Base-by-base conservation (phyloP, 2,113 vertebrate genomes). In the Ancistrus triradiatus region DNA sequence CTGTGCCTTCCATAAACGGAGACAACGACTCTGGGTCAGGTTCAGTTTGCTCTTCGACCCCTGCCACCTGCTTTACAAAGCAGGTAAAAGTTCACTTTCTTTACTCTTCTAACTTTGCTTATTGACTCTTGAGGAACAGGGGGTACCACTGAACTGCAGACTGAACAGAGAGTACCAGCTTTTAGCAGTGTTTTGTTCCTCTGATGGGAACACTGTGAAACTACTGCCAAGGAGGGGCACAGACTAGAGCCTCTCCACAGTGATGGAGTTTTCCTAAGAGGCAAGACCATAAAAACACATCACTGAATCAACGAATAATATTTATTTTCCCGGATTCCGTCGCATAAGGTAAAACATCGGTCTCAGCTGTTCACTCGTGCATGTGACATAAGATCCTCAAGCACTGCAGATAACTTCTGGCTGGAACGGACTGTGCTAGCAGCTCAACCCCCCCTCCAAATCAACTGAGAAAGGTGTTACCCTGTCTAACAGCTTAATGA, bases 211-310 rank as follows among this genome's bases (percentile, higher is more conserved):
- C 59, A 56, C 37, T 21, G 49, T 18, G 48, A 57, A 69, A 49
- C 42, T 22, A 14, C 52, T 68, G 66, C 58, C 57, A 68, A 48
- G 18, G 44, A 25, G 31, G 44, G 66, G 66, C 49, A 62, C 57
- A 55, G 42, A 4, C 15, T 53, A 15, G 2, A 51, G 7, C 17
- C 25, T 35, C 35, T 24, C 10, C 19, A 18, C 14, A 66, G 43
- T 19, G n/a, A 9, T 21, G 17, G 27, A 5, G 27, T 42, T 42
- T 42, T 42, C 38, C 4, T 5, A 11, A 6, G 3, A 13, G n/a
- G 14, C 13, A 42, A 42, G 27, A 7, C 7, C 27, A 31, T 59
- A 58, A 4, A 2, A 44, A 28, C 24, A 18, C 15, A 40, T 25
- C 40, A 37, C 51, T 22, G 14, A 17, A 57, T 22, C 53, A 22